These are phyloP conservation scores for Galemys pyrenaicus DNA, from an alignment of 2,113 vertebrate genomes.

Conservation along the genomic window DNA sequence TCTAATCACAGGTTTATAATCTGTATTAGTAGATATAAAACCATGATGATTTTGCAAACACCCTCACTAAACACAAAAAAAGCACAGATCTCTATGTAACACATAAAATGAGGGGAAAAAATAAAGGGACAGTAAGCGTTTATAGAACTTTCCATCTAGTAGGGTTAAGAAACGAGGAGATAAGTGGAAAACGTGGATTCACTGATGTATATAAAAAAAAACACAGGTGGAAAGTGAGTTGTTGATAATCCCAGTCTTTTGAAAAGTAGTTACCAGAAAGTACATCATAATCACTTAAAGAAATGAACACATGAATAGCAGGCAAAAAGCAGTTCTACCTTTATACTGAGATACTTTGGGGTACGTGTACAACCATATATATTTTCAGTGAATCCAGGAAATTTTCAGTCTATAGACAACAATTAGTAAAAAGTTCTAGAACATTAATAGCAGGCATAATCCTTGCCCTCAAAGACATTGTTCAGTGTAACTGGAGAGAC, in stretches of 20 bases:
- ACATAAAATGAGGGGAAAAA: slow-evolving; percentile 43
- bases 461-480: not conserved
- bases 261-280: slow-evolving; percentile 5
- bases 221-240: not conserved
- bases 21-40: slow-evolving; percentile 46
- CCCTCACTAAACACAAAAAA: slow-evolving; percentile 60
- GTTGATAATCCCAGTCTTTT: not conserved
- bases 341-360: not conserved
- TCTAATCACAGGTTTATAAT: slow-evolving; percentile 64
- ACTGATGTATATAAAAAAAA: not conserved
- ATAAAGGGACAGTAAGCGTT: not conserved
- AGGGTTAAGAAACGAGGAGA: not conserved
- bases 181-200: not conserved
- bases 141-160: not conserved
- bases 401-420: not conserved
- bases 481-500: not conserved
- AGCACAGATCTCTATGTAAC: slow-evolving; percentile 21
- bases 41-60: slow-evolving; percentile 43
- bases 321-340: not conserved
- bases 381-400: not conserved
- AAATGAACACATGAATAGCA: not conserved
- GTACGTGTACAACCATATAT: not conserved
- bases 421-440: not conserved
- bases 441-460: not conserved
- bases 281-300: not conserved